These are phyloP conservation scores for Chymomyza procnemis DNA, from an alignment of 2,888 invertebrate genomes.

Conservation along the genomic window DNA sequence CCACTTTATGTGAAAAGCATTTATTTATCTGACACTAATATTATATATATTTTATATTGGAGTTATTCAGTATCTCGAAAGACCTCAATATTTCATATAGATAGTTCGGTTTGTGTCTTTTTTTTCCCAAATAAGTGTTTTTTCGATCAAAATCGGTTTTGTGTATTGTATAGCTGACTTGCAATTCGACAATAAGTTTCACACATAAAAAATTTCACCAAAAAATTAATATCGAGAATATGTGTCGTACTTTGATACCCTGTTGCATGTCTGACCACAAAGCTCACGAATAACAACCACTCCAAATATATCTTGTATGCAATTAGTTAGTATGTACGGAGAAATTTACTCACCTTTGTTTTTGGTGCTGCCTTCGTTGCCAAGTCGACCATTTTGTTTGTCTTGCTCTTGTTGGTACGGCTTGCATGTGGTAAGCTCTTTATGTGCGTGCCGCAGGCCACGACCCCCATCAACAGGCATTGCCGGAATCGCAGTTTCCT, in stretches of 20 bases:
- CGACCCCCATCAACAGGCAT: conserved; percentile 9
- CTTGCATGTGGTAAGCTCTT: conserved; percentile 64
- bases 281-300: neutral
- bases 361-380: conserved; percentile 11
- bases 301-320: neutral
- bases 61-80: too few relatives aligned
- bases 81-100: too few relatives aligned
- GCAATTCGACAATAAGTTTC: too few relatives aligned
- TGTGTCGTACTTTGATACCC: neutral
- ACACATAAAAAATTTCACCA: too few relatives aligned
- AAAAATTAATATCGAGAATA: neutral
- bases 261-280: neutral
- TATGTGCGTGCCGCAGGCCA: conserved; percentile 16
- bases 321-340: conserved; percentile 19
- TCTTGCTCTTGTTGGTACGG: conserved; percentile 43
- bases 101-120: too few relatives aligned
- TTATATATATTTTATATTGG: too few relatives aligned
- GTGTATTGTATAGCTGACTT: too few relatives aligned
- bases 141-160: too few relatives aligned
- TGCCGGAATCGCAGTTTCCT: neutral
- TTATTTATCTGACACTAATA: too few relatives aligned
- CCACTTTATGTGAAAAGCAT: too few relatives aligned
- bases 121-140: too few relatives aligned
- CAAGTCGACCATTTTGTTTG: neutral
- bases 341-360: conserved; percentile 60